Conservation (phyloP, 2,888 invertebrate species). For the Tetheella fluctuosa region DNA sequence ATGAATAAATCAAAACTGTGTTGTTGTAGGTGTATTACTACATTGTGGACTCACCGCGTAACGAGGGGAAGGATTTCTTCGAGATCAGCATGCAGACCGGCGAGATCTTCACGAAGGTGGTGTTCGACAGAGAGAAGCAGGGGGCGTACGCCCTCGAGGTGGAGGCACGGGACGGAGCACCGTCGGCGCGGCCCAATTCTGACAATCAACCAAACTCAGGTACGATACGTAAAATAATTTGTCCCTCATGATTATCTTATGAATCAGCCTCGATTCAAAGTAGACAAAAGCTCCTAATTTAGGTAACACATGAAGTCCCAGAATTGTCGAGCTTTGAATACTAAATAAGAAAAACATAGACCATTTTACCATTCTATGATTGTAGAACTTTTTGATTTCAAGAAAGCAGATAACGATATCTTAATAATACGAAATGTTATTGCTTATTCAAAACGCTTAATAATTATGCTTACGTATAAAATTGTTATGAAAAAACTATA, state of each 20-base stretch:
- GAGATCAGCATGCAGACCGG: constrained; percentile 98
- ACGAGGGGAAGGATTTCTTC: constrained; percentile 97
- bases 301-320: background rate
- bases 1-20: constrained; percentile 7
- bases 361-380: background rate
- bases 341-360: background rate
- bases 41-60: constrained; percentile 95
- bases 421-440: background rate
- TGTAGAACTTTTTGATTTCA: background rate
- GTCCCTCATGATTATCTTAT: background rate
- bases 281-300: background rate
- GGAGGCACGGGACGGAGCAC: constrained; percentile 97
- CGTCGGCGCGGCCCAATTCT: constrained; percentile 97
- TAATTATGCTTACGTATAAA: background rate
- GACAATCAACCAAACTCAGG: constrained; percentile 98
- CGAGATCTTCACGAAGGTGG: constrained; percentile 96
- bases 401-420: background rate
- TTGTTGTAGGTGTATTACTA: constrained; percentile 93
- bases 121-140: constrained; percentile 99
- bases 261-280: background rate
- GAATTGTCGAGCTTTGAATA: background rate
- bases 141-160: constrained; percentile 98
- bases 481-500: background rate
- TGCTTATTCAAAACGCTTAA: background rate
- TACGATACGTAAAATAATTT: constrained; percentile 57